A percentile compares a stretch with the other conserved stretches of the same genome.
These are phyloP conservation scores for Thaleichthys pacificus DNA, from an alignment of 2,797 vertebrate genomes.

Conservation along the genomic window DNA sequence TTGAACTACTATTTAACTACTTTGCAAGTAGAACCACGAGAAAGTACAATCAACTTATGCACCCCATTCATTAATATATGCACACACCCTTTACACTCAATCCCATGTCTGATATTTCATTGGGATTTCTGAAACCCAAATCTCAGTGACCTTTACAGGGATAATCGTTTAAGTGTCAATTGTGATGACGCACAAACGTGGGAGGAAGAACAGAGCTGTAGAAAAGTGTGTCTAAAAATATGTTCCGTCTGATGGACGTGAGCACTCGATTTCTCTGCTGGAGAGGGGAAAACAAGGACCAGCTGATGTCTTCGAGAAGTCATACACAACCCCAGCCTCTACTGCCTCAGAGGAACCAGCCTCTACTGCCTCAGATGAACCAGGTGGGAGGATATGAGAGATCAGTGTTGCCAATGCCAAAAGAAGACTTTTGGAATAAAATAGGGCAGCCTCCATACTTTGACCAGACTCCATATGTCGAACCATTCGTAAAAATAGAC, in stretches of 20 bases:
- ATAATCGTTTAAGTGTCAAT: conserved; percentile 18
- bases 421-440: no score
- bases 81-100: background rate
- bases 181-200: conserved; percentile 17
- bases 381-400: no score
- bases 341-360: no score
- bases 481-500: no score
- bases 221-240: conserved; percentile 42
- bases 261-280: background rate
- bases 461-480: no score
- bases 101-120: background rate
- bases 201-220: conserved; percentile 12
- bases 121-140: conserved; percentile 1
- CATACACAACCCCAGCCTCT: background rate
- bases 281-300: background rate
- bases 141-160: conserved; percentile 1
- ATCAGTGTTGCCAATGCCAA: no score
- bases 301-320: background rate
- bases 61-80: no score
- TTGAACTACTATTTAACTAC: no score
- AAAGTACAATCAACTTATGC: no score
- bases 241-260: conserved; percentile 10
- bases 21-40: no score
- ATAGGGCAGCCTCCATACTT: no score
- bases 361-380: no score